These are phyloP conservation scores for Scaptomyza cyrtandrae DNA, from an alignment of 2,888 invertebrate species.

Conservation along the genomic window DNA sequence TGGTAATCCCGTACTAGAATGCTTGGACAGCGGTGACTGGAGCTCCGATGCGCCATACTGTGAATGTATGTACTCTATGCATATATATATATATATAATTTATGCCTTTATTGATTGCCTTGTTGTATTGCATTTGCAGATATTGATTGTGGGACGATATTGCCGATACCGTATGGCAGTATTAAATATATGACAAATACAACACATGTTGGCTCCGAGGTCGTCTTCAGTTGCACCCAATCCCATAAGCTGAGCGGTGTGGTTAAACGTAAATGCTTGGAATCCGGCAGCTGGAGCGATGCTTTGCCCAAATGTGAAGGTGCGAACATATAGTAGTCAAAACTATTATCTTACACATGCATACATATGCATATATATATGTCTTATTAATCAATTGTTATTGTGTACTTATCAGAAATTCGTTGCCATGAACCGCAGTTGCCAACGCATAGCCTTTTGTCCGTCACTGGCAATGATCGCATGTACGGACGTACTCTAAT, in stretches of 20 bases:
- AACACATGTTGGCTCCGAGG: constrained; percentile 92
- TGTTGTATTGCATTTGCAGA: constrained; percentile 85
- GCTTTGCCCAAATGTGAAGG: constrained; percentile 93
- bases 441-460: constrained; percentile 93
- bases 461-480: constrained; percentile 95
- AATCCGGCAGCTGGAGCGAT: constrained; percentile 93
- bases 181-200: constrained; percentile 91
- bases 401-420: constrained; percentile 87
- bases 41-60: constrained; percentile 92
- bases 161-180: constrained; percentile 91
- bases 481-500: constrained; percentile 94
- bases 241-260: constrained; percentile 92
- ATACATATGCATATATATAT: too few species aligned
- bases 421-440: constrained; percentile 93
- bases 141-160: constrained; percentile 94
- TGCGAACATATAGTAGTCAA: too few species aligned
- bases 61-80: constrained; percentile 88
- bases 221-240: constrained; percentile 91
- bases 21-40: constrained; percentile 93
- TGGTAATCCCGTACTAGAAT: constrained; percentile 89
- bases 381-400: neutral
- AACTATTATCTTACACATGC: too few species aligned
- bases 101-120: neutral
- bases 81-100: neutral
- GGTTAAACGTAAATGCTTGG: constrained; percentile 89